Conservation (phyloP, 2,888 invertebrate species). For the Ennomos erosarius region DNA sequence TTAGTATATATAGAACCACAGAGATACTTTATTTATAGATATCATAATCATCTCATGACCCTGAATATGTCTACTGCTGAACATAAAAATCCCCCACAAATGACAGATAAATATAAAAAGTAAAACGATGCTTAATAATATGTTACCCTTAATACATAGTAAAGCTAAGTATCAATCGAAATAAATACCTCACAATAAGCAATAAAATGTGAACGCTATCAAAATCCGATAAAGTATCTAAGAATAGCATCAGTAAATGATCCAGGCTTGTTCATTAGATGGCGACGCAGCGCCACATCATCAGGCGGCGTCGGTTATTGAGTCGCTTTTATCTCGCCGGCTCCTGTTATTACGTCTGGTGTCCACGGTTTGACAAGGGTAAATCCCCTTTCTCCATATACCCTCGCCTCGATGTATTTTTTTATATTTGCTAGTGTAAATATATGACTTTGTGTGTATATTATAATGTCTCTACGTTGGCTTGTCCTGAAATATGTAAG, state of each 20-base stretch:
- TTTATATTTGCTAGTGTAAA: constrained; percentile 28
- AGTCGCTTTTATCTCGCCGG: constrained; percentile 62
- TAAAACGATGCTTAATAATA: no score
- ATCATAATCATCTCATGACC: no score
- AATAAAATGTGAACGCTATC: no score
- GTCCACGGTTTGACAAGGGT: constrained; percentile 77
- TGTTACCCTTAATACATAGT: no score
- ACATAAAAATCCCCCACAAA: no score
- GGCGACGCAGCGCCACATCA: constrained; percentile 30
- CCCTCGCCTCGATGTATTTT: constrained; percentile 45
- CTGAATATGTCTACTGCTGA: no score
- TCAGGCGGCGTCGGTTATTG: constrained; percentile 48
- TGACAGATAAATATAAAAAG: no score
- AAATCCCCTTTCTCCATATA: constrained; percentile 81
- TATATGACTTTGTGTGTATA: constrained; percentile 11
- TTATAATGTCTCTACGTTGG: constrained; percentile 2
- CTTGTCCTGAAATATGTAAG: background rate
- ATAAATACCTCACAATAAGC: no score
- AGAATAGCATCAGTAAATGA: background rate
- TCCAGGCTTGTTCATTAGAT: constrained; percentile 18
- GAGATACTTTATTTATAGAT: no score
- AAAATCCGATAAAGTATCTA: no score
- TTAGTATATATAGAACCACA: no score
- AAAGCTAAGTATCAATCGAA: no score
- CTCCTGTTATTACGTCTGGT: constrained; percentile 69